Evolutionary conservation across 2,113 vertebrate genomes (phyloP).

Genomic region (Pygathrix nemaeus): DNA sequence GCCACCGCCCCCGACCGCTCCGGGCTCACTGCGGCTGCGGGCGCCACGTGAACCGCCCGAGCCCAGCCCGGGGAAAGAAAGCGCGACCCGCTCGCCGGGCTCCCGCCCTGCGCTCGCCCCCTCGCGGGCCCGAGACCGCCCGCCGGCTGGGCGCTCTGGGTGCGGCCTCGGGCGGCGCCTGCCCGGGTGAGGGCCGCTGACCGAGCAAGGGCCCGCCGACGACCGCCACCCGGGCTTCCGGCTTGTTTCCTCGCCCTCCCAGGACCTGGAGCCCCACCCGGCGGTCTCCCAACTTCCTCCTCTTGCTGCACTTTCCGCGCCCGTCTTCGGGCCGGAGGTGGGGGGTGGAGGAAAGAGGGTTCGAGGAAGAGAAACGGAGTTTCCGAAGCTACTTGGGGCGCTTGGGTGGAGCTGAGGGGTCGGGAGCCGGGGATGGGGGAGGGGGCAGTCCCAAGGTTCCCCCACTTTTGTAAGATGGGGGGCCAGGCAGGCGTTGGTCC

Average conservation of each 20-base stretch:
- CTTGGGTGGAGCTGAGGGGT: background rate
- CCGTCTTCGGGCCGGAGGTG: background rate
- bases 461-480: background rate
- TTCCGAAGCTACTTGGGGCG: constrained; percentile 4
- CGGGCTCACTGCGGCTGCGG: constrained; percentile 70
- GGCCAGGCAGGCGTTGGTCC: constrained; percentile 79
- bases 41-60: constrained; percentile 70
- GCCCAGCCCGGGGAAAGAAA: constrained; percentile 14
- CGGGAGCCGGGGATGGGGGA: background rate
- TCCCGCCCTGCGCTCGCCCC: constrained; percentile 68
- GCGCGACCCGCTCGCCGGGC: background rate
- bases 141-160: background rate
- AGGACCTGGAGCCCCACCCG: constrained; percentile 44
- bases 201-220: background rate
- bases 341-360: background rate
- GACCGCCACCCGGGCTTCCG: background rate
- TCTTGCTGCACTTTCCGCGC: constrained; percentile 29
- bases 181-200: fast-evolving
- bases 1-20: constrained; percentile 31
- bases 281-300: constrained; percentile 68
- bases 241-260: background rate
- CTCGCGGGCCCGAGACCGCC: constrained; percentile 33
- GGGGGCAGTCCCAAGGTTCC: background rate
- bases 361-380: constrained; percentile 1
- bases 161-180: background rate